phyloP scores from a whole-genome alignment of 2,113 vertebrate species.

The Phalacrocorax brasilianus region DNA sequence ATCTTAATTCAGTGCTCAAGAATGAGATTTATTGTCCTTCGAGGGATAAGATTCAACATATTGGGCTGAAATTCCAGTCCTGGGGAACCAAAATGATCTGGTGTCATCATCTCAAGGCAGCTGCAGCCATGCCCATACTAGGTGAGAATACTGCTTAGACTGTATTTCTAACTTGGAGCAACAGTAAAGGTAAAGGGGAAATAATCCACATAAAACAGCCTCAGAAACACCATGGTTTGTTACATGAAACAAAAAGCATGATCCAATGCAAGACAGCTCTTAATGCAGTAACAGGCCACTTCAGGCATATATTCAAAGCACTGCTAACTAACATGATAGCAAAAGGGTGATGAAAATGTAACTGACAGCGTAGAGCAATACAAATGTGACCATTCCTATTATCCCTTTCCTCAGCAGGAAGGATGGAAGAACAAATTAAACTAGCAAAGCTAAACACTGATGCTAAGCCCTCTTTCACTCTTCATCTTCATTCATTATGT shows the following conservation, averaged over 20 bases:
- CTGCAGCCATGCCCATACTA: not conserved
- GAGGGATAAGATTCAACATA: not conserved
- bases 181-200: not conserved
- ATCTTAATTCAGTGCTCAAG: not conserved
- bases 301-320: not conserved
- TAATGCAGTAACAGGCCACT: not conserved
- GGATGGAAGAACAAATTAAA: constrained; percentile 1
- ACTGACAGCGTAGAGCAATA: not conserved
- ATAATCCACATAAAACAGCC: not conserved
- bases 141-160: not conserved
- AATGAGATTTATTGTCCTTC: not conserved
- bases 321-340: not conserved
- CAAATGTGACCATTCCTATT: not conserved
- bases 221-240: not conserved
- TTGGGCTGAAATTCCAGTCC: not conserved
- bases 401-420: not conserved
- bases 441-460: not conserved
- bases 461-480: not conserved
- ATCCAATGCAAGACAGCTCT: not conserved
- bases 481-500: not conserved
- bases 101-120: not conserved
- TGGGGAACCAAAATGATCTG: not conserved
- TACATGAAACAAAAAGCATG: not conserved
- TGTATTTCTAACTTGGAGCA: not conserved
- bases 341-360: not conserved